Base-by-base conservation (phyloP, 2,113 vertebrate genomes). In the Poeciliopsis retropinna region DNA sequence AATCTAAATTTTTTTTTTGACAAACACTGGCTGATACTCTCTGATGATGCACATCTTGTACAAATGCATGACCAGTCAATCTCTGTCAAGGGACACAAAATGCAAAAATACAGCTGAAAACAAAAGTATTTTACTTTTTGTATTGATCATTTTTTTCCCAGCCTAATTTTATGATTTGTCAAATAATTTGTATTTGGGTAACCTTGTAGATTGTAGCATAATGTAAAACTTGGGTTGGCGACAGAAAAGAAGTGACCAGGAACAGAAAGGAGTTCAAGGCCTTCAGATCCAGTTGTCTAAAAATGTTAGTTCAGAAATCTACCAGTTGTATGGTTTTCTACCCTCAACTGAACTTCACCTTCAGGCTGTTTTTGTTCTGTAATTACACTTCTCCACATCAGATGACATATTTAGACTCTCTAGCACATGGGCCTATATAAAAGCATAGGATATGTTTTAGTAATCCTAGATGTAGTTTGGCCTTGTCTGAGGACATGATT, bases 261-360 rank as follows among this genome's bases (percentile, higher is more conserved):
- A n/a, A 19, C 64, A 65, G 10, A n/a, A 67, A 47, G 15, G 13
- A 17, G 4, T 15, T 54, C 29, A 3, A 7, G 1, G 14, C 30
- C 0, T 63, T 27, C n/a, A 25, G 14, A 62, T 9, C 13, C 25
- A 28, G 66, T 1, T 8, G 9, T 62, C n/a, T 67, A 30, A 57
- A 39, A 9, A 17, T 75, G 41, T 14, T 27, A 64, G 44, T 47
- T 47, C 44, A 47, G 44, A 17, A 47, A 47, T 47, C 15, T 17
- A 6, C 15, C 44, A 47, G 32, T 4, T 60, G 66, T 66, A 47
- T 0, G 17, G 15, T 1, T 7, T 6, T 72, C 14, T 74, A 54
- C 27, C 17, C 3, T 2, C 39, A 71, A 71, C 11, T 63, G 54
- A 86, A 78, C 75, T 64, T 74, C 44, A 31, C 64, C 80, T 73